Evolutionary conservation across 1,140 invertebrate species (phyloP), one percentile per base, ranked within the genome.

Genomic region (Zaprionus camerounensis): DNA sequence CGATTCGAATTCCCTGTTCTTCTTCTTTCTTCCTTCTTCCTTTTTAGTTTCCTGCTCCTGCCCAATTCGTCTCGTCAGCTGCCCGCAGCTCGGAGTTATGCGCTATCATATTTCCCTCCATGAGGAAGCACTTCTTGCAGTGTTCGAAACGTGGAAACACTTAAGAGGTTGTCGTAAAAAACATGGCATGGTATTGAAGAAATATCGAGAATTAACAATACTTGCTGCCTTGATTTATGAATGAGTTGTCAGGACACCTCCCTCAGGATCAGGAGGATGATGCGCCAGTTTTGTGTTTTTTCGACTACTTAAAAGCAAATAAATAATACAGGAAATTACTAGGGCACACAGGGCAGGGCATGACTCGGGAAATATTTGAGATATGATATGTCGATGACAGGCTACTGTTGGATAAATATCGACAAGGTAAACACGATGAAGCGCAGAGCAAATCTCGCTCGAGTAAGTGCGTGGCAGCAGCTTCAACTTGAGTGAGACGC

Each of bases 181-280:
- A 65, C 51, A 63, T 64, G 59, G 31, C 53, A 49, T 41, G 3
- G 56, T 70, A 53, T 22, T 31, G 24, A n/a, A 38, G 44, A 86
- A 71, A 59, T 78, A 85, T 78, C 64, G 75, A 85, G 83, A 88
- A 87, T 81, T 88, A 84, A 83, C 78, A 88, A 88, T 76, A 70
- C 78, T 78, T 71, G 79, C 74, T 51, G 81, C 65, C 70, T 81
- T 87, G 84, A 87, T 87, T 87, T 87, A 87, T 87, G 84, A 87
- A 88, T 87, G 83, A 87, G 77, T 86, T 78, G 65, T 56, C 83
- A 87, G 83, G 83, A 87, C 69, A 86, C 69, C 74, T 87, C 68
- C 79, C 66, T 38, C 49, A 76, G 49, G n/a, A 44, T 38, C 17
- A 11, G 20, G 3, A 51, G 1, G 72, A 87, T 86, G 83, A 86